phyloP scores from a whole-genome alignment of 2,888 invertebrate genomes.

The Cataglyphis livida region DNA sequence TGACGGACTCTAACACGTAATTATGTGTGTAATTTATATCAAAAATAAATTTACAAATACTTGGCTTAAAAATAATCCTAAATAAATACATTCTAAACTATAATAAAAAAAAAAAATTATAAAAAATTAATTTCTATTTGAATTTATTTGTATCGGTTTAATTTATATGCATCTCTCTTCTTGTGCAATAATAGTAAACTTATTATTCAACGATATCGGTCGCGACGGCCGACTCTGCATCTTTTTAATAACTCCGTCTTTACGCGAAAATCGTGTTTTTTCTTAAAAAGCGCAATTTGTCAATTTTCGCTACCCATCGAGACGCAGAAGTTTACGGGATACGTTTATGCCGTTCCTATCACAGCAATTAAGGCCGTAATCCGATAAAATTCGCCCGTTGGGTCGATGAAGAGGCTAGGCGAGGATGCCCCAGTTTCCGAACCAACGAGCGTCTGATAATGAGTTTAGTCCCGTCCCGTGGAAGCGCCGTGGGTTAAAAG shows the following conservation, averaged over 20 bases:
- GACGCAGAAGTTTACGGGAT: slow-evolving; percentile 23
- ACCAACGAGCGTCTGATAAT: slow-evolving; percentile 66
- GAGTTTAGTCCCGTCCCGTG: slow-evolving; percentile 57
- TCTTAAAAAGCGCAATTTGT: slow-evolving; percentile 38
- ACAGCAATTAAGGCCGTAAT: slow-evolving; percentile 59
- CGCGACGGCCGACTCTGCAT: slow-evolving; percentile 14
- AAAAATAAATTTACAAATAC: neutral
- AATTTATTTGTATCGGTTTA: neutral
- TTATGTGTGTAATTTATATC: neutral
- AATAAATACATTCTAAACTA: neutral
- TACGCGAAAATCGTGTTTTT: slow-evolving; percentile 11
- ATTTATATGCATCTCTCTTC: neutral
- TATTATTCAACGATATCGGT: slow-evolving; percentile 19
- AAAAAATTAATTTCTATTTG: neutral
- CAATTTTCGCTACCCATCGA: slow-evolving; percentile 39
- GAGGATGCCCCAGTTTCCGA: slow-evolving; percentile 64
- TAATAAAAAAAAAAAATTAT: neutral
- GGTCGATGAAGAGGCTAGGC: slow-evolving; percentile 55
- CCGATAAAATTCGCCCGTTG: slow-evolving; percentile 60
- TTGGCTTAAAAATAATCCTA: neutral
- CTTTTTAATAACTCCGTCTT: neutral
- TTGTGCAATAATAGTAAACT: neutral
- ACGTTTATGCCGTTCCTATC: slow-evolving; percentile 57
- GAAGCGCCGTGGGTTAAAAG: slow-evolving; percentile 36
- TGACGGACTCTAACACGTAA: neutral